A percentile compares a stretch with the other conserved stretches of the same genome.
Conservation (phyloP, 2,888 invertebrate species). For the Pteria penguin region DNA sequence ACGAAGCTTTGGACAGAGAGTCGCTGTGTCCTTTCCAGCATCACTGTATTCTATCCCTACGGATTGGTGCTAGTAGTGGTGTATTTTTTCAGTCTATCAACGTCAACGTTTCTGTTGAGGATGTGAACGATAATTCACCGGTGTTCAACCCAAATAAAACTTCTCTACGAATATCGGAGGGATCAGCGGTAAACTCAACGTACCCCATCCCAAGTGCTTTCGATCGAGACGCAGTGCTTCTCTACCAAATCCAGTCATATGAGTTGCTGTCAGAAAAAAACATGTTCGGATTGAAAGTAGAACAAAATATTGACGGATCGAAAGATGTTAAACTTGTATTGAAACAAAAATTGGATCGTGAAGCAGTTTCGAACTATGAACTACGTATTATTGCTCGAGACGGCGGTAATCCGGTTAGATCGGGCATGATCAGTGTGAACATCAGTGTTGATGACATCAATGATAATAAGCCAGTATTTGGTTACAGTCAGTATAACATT, state of each 20-base stretch:
- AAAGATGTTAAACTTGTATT: conserved; percentile 61
- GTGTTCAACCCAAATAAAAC: conserved; percentile 56
- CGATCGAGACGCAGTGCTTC: conserved; percentile 78
- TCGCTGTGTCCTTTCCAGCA: conserved; percentile 60
- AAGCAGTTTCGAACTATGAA: conserved; percentile 57
- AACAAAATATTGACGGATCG: conserved; percentile 50
- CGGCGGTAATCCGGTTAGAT: conserved; percentile 61
- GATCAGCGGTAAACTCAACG: conserved; percentile 57
- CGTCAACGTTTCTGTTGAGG: conserved; percentile 66
- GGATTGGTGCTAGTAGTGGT: conserved; percentile 61
- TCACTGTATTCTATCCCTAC: conserved; percentile 56
- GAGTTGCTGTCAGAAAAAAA: conserved; percentile 56
- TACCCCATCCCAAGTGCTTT: conserved; percentile 59
- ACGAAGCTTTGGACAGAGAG: conserved; percentile 64
- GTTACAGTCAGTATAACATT: conserved; percentile 57
- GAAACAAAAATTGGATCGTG: conserved; percentile 64
- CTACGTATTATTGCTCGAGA: conserved; percentile 67
- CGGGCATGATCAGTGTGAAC: conserved; percentile 60
- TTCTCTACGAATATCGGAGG: conserved; percentile 59
- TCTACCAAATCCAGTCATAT: conserved; percentile 62
- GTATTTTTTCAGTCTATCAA: conserved; percentile 68
- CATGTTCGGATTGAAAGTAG: conserved; percentile 59
- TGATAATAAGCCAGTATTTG: conserved; percentile 70
- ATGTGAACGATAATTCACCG: conserved; percentile 76
- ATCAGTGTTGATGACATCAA: conserved; percentile 67